These are phyloP conservation scores for Bombyx mandarina DNA, from an alignment of 1,140 invertebrate species.

Conservation along the genomic window DNA sequence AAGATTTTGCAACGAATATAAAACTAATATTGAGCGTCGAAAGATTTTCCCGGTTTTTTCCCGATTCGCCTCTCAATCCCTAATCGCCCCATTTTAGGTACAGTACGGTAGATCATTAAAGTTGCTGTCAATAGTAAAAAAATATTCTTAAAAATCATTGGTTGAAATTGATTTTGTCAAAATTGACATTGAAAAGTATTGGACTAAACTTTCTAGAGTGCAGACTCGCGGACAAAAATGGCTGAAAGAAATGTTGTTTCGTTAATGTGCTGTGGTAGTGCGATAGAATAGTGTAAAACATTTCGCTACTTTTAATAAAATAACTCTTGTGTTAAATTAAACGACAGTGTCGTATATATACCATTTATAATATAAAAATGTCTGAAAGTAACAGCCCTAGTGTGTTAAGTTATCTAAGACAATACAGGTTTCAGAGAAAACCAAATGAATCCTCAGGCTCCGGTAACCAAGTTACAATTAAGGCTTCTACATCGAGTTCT, in stretches of 20 bases:
- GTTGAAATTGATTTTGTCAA: slow-evolving; percentile 7
- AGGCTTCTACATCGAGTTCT: slow-evolving; percentile 35
- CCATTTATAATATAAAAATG: slow-evolving; percentile 28
- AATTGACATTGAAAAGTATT: slow-evolving; percentile 19
- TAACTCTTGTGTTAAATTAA: not conserved
- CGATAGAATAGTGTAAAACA: slow-evolving; percentile 35
- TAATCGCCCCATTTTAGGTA: too few relatives aligned
- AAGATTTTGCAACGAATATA: too few relatives aligned
- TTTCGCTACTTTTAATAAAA: slow-evolving; percentile 11
- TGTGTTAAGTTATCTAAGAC: slow-evolving; percentile 64
- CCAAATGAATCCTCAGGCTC: slow-evolving; percentile 38
- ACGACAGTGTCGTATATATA: too few relatives aligned
- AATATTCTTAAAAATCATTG: slow-evolving; percentile 15
- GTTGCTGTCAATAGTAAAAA: slow-evolving; percentile 22
- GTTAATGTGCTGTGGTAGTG: slow-evolving; percentile 37
- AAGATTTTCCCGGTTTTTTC: too few relatives aligned
- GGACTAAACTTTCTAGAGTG: slow-evolving; percentile 16
- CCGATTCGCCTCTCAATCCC: too few relatives aligned
- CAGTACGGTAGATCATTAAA: not conserved
- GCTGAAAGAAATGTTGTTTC: slow-evolving; percentile 51
- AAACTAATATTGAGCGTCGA: too few relatives aligned
- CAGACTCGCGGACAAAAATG: slow-evolving; percentile 63
- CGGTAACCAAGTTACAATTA: slow-evolving; percentile 40
- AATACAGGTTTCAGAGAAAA: slow-evolving; percentile 67
- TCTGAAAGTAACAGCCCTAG: slow-evolving; percentile 60